A percentile compares a stretch with the other conserved stretches of the same genome.
phyloP scores from a whole-genome alignment of 2,888 invertebrate species.

The Mesochorus sp. region DNA sequence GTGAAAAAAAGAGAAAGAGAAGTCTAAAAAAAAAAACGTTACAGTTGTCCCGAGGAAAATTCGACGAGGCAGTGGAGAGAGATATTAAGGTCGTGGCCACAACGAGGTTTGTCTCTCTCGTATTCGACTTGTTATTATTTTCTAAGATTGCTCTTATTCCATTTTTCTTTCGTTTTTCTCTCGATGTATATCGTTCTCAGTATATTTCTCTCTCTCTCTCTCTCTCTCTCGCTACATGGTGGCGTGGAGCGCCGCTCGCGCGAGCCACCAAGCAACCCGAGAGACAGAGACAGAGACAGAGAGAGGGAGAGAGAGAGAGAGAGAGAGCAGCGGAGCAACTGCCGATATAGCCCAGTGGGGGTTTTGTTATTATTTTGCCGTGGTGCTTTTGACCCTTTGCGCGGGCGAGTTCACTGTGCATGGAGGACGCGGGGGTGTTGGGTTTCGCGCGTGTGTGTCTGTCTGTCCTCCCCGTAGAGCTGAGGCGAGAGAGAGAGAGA shows the following conservation, averaged over 20 bases:
- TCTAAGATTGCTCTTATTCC: no score
- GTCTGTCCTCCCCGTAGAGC: conserved; percentile 27
- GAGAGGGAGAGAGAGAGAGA: conserved; percentile 22
- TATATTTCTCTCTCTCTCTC: conserved; percentile 8
- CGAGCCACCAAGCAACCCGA: conserved; percentile 50
- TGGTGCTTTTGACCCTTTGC: conserved; percentile 80
- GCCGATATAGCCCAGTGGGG: conserved; percentile 64
- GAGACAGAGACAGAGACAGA: conserved; percentile 20
- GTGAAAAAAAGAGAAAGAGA: conserved; percentile 3
- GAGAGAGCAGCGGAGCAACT: conserved; percentile 28
- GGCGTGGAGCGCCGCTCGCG: conserved; percentile 39
- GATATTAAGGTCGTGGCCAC: neutral
- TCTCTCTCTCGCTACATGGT: neutral
- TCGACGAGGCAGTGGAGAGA: neutral
- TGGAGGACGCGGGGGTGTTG: conserved; percentile 76
- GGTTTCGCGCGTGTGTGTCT: conserved; percentile 61
- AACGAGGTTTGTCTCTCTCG: conserved; percentile 39
- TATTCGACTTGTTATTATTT: neutral
- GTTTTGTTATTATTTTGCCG: conserved; percentile 81
- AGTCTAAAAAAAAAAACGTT: neutral
- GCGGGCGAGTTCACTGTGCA: conserved; percentile 80
- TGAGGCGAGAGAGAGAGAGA: no score
- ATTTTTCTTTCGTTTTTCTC: neutral
- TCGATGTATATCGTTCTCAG: conserved; percentile 1
- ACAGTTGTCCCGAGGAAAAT: conserved; percentile 7